phyloP scores from a whole-genome alignment of 2,113 vertebrate genomes.

The Odobenus rosmarus region DNA sequence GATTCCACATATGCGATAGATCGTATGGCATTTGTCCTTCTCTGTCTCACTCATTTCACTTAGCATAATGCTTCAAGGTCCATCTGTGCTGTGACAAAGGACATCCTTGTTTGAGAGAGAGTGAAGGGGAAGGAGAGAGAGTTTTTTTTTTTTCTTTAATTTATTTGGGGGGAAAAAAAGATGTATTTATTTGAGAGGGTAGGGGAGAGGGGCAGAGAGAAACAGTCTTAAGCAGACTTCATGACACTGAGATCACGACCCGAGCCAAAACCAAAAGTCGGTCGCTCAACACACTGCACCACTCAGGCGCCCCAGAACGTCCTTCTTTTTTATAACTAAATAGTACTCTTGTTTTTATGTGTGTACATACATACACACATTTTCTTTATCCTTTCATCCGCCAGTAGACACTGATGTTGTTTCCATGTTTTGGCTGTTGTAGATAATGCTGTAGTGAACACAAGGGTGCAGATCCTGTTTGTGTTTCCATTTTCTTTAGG shows the following conservation, averaged over 20 bases:
- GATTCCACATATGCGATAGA: no score
- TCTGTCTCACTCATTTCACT: neutral
- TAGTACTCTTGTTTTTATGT: neutral
- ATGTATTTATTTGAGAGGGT: no score
- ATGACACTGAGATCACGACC: neutral
- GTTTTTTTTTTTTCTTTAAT: neutral
- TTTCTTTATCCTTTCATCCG: neutral
- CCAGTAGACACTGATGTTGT: neutral
- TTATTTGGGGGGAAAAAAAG: neutral
- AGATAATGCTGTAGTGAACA: neutral
- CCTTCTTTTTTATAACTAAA: neutral
- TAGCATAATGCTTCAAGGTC: neutral
- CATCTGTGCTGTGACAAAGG: neutral
- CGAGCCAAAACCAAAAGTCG: neutral
- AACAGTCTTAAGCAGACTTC: neutral
- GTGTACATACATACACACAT: neutral
- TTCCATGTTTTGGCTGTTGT: neutral
- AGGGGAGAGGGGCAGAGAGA: neutral
- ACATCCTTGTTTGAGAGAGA: neutral
- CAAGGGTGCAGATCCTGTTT: no score
- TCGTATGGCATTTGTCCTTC: neutral
- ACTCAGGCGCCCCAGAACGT: neutral
- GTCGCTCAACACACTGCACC: neutral
- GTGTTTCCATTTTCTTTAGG: neutral
- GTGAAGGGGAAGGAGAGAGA: neutral